A percentile compares a stretch with the other conserved stretches of the same genome.
These are phyloP conservation scores for Ennomos erosarius DNA, from an alignment of 2,888 invertebrate genomes.

Conservation along the genomic window DNA sequence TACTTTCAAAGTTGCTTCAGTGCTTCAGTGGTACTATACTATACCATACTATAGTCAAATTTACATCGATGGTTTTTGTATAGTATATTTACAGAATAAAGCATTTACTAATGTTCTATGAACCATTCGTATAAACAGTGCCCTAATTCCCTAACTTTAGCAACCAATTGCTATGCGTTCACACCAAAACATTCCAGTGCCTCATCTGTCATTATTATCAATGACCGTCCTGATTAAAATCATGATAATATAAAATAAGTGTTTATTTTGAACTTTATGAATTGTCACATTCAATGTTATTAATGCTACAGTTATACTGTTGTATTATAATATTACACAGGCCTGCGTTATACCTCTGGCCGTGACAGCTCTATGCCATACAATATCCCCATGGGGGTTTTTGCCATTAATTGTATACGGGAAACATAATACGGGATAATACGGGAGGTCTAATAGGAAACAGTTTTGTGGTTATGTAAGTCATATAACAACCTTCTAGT, in stretches of 20 bases:
- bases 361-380: constrained; percentile 35
- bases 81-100: too few relatives aligned
- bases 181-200: constrained; percentile 2
- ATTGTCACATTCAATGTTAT: constrained; percentile 6
- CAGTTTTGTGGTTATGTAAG: constrained; percentile 23
- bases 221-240: too few relatives aligned
- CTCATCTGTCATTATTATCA: constrained; percentile 6
- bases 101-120: too few relatives aligned
- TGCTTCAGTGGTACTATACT: too few relatives aligned
- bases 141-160: too few relatives aligned
- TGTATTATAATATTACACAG: constrained; percentile 11
- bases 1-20: too few relatives aligned
- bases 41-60: too few relatives aligned
- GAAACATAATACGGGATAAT: too few relatives aligned
- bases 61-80: too few relatives aligned
- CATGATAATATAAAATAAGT: constrained; percentile 2
- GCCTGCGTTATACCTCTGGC: constrained; percentile 22
- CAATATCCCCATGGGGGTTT: constrained; percentile 32
- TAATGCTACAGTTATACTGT: constrained; percentile 1
- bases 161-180: not conserved
- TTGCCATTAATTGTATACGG: constrained; percentile 29
- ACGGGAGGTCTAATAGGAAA: constrained; percentile 4
- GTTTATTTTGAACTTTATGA: constrained; percentile 13
- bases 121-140: too few relatives aligned
- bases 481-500: too few relatives aligned